Base-by-base conservation (phyloP, 2,797 vertebrate genomes). In the Mormyrus proboscirostris region DNA sequence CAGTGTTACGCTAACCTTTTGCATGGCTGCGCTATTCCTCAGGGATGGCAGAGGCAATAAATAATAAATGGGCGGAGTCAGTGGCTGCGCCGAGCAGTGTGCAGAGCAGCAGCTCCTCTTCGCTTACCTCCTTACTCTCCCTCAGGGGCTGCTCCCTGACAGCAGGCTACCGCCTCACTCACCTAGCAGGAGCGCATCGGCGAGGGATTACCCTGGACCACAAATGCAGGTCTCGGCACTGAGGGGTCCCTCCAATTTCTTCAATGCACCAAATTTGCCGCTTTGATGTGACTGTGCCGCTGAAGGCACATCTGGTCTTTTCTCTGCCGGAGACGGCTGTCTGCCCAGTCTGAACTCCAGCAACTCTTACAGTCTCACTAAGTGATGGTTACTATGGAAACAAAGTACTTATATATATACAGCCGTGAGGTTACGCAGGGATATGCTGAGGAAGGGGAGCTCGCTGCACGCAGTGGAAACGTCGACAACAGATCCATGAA, bases 361-460 rank as follows among this genome's bases (percentile, higher is more conserved):
- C 93, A 95, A 93, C 93, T 95, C 94, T 93, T 93, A 92, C 93
- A 90, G 91, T 93, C 93, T 95, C 93, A 91, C 92, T 93, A 94
- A 90, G 90, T 94, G 94, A 94, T 93, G 90, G 95, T 96, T 94
- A 89, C 95, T 93, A 96, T 96, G 94, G 95, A 95, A 96, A 96
- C 96, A 94, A 95, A 93, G 92, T 95, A 95, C 94, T 92, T 92
- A 92, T 91, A 92, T 93, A 89, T 88, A 90, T 86, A 90, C 86
- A 90, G 89, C 51, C 14, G 41, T 90, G 90, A 91, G 93, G 94
- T 95, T 95, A 95, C 91, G 93, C 91, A 91, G 93, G 94, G 94
- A 96, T 94, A 95, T 92, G 94, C 91, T 90, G 79, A 6, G 91
- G 89, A 95, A 93, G 92, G 91, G 90, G 92, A 94, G 91, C 91